These are phyloP conservation scores for Hydractinia symbiolongicarpus DNA, from an alignment of 30 jellyfish, hydroid and myxozoan species.

Conservation along the genomic window DNA sequence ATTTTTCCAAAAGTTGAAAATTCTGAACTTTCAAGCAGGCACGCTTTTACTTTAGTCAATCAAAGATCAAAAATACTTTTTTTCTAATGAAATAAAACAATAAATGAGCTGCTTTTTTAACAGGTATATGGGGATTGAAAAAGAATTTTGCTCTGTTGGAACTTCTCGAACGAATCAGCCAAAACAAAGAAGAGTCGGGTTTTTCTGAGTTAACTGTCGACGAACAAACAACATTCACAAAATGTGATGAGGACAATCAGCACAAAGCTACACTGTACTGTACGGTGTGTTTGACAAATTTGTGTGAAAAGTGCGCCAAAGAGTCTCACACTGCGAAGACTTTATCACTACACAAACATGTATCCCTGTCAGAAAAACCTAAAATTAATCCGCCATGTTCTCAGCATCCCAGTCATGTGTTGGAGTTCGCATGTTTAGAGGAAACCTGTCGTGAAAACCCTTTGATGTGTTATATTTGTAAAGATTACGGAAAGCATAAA, in stretches of 20 bases:
- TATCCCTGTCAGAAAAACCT: slow-evolving; percentile 78
- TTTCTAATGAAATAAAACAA: not conserved
- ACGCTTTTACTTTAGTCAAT: too few relatives aligned
- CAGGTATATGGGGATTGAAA: slow-evolving; percentile 91
- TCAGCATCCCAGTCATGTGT: slow-evolving; percentile 76
- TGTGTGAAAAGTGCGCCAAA: slow-evolving; percentile 63
- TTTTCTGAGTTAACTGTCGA: slow-evolving; percentile 30
- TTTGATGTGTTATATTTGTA: slow-evolving; percentile 89
- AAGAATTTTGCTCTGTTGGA: slow-evolving; percentile 87
- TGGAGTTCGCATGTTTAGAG: slow-evolving; percentile 94
- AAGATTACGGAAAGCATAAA: slow-evolving; percentile 89
- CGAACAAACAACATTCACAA: slow-evolving; percentile 10
- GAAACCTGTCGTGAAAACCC: slow-evolving; percentile 76
- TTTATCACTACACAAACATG: slow-evolving; percentile 61
- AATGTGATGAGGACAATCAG: slow-evolving; percentile 83
- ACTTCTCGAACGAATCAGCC: slow-evolving; percentile 67
- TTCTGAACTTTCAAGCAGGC: too few relatives aligned
- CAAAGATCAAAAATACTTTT: too few relatives aligned
- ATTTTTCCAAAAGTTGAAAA: too few relatives aligned
- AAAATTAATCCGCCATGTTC: slow-evolving; percentile 86
- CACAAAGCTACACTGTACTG: slow-evolving; percentile 70
- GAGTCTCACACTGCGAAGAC: slow-evolving; percentile 73
- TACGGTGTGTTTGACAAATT: slow-evolving; percentile 78
- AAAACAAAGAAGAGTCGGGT: slow-evolving; percentile 9
- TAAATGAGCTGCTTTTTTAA: not conserved